Percentiles rank a stretch among this genome's conserved stretches.
Conservation (phyloP, 1,140 invertebrate species). For the Potamilus streckersoni region DNA sequence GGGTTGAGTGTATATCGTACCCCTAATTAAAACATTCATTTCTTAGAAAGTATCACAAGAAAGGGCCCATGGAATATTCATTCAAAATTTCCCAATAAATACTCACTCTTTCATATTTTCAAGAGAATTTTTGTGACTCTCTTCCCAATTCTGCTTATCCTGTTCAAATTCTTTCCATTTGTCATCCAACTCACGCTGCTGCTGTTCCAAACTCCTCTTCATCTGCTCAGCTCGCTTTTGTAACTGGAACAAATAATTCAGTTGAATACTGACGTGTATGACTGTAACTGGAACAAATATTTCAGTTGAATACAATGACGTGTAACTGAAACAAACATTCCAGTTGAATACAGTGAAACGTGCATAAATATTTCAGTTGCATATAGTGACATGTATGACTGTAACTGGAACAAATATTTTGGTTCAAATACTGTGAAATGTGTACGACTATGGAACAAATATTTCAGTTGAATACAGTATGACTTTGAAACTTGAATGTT, state of each 20-base stretch:
- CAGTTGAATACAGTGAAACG: background rate
- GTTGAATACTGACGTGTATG: background rate
- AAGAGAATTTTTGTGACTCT: constrained; percentile 65
- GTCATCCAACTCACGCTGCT: constrained; percentile 91
- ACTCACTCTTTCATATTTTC: constrained; percentile 65
- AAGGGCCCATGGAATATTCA: too few species aligned
- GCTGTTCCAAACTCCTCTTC: constrained; percentile 73
- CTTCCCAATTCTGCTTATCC: constrained; percentile 92
- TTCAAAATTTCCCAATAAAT: background rate
- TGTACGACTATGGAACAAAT: background rate
- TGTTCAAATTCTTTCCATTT: constrained; percentile 85
- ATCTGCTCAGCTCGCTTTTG: constrained; percentile 68
- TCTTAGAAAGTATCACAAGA: too few species aligned
- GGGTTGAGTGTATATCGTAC: too few species aligned
- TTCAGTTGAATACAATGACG: too few species aligned
- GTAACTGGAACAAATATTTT: background rate
- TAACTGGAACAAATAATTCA: constrained; percentile 48
- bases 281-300: too few species aligned
- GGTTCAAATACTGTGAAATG: too few species aligned
- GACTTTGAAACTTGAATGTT: too few species aligned
- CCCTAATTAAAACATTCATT: too few species aligned
- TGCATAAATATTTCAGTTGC: too few species aligned
- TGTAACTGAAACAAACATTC: background rate
- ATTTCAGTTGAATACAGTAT: constrained; percentile 1
- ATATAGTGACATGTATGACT: too few species aligned